These are phyloP conservation scores for Esox masquinongy DNA, from an alignment of 2,797 vertebrate species.

Conservation along the genomic window DNA sequence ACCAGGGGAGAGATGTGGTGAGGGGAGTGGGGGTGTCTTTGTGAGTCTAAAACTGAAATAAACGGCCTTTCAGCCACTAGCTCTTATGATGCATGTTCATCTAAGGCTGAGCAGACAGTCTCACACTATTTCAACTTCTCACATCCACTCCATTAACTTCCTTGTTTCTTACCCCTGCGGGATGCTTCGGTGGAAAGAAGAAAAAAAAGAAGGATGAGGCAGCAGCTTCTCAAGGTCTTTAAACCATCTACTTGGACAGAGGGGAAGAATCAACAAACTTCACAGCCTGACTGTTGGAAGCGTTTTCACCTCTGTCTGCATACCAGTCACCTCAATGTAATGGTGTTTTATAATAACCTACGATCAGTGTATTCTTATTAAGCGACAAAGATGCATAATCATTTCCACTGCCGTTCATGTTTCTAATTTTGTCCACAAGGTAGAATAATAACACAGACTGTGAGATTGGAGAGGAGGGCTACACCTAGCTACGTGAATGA, in stretches of 20 bases:
- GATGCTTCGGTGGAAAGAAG: background rate
- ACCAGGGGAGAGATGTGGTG: background rate
- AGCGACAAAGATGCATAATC: no score
- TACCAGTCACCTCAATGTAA: background rate
- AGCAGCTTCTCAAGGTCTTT: slow-evolving; percentile 16
- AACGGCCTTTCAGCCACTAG: slow-evolving; percentile 5
- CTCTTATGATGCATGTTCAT: slow-evolving; percentile 13
- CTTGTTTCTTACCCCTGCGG: slow-evolving; percentile 4
- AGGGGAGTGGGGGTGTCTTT: background rate
- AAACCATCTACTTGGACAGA: background rate
- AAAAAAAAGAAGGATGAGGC: background rate
- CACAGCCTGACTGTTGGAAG: background rate
- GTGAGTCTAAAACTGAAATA: background rate
- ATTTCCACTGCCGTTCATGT: no score
- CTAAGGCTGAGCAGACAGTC: slow-evolving; percentile 4
- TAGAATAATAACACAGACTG: no score
- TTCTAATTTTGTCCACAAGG: no score
- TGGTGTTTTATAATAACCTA: background rate
- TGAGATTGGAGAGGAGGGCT: no score
- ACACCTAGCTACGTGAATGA: no score
- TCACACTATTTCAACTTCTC: slow-evolving; percentile 10
- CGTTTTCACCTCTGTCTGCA: background rate
- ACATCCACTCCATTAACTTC: slow-evolving; percentile 7
- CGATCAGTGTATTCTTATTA: no score
- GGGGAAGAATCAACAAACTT: background rate